A percentile compares a stretch with the other conserved stretches of the same genome.
Evolutionary conservation across 2,797 vertebrate genomes (phyloP).

Genomic region (Anguilla pacifica): DNA sequence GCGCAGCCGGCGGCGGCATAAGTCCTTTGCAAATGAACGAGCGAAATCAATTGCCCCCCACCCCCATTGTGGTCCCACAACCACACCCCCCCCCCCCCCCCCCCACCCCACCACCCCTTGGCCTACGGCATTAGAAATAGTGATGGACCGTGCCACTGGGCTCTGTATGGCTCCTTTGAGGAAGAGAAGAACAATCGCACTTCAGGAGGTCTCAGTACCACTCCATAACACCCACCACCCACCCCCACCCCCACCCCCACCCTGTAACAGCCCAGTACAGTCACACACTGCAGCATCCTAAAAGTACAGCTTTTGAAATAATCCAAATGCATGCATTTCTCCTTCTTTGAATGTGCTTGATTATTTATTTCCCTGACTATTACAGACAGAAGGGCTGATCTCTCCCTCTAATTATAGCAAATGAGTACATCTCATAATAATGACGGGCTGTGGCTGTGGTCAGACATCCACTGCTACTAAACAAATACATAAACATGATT

Average conservation of each 20-base stretch:
- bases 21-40: slow-evolving; percentile 1
- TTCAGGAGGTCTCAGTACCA: not conserved
- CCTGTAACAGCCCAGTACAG: not conserved
- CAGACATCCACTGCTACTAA: not conserved
- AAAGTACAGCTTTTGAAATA: not conserved
- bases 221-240: not conserved
- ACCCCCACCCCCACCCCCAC: not conserved
- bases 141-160: not conserved
- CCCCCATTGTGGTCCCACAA: too few species aligned
- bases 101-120: not conserved
- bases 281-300: not conserved
- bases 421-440: not conserved
- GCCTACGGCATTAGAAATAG: not conserved
- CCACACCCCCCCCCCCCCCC: not conserved
- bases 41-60: not conserved
- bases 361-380: not conserved
- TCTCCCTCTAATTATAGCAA: not conserved
- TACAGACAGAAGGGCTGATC: not conserved
- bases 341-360: not conserved
- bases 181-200: not conserved
- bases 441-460: not conserved
- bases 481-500: not conserved
- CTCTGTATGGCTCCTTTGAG: not conserved
- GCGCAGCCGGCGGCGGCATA: not conserved
- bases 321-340: not conserved